Base-by-base conservation (phyloP, 1,140 invertebrate genomes). In the Tenebrio molitor region DNA sequence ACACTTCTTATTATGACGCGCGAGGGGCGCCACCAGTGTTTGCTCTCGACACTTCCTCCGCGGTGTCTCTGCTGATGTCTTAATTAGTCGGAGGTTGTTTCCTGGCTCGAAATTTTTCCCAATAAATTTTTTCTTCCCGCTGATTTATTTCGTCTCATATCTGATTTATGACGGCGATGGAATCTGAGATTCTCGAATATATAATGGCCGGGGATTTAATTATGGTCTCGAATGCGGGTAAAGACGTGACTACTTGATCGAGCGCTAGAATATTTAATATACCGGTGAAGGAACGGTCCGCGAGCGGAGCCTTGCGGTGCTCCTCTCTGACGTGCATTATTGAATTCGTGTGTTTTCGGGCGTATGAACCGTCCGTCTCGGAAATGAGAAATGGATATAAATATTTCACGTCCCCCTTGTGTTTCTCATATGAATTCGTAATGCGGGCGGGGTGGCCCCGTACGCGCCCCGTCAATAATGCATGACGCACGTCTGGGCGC, bases 391-490 rank as follows among this genome's bases (percentile, higher is more conserved):
- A 82, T 82, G 79, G 80, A 74, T 77, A 80, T 82, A 76, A 81
- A 82, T 82, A 80, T 81, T 82, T 82, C 78, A 81, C 76, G 73
- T 73, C 75, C 80, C 81, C 77, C 76, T 79, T 81, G 80, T 80
- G 78, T 76, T 80, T 80, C 81, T 78, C 80, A 81, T 80, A 82
- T 81, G 80, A 81, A 82, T 82, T 80, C 79, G 79, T 81, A 81
- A 81, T 78, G 53, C 25, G 73, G 17, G 50, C 25, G 50, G 39
- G 23, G 68, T 39, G 42, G 25, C 69, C 53, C 25, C 53, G 39
- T 78, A 73, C 70, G 68, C 69, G 69, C 64, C 29, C 53, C 69
- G 33, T 80, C 76, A 80, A 80, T 80, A 80, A 80, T 80, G 74
- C 73, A 80, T 79, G 69, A 75, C 63, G 71, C 79, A 76, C 74